Conservation (phyloP, 2,888 invertebrate species). For the Ochropleura leucogaster region DNA sequence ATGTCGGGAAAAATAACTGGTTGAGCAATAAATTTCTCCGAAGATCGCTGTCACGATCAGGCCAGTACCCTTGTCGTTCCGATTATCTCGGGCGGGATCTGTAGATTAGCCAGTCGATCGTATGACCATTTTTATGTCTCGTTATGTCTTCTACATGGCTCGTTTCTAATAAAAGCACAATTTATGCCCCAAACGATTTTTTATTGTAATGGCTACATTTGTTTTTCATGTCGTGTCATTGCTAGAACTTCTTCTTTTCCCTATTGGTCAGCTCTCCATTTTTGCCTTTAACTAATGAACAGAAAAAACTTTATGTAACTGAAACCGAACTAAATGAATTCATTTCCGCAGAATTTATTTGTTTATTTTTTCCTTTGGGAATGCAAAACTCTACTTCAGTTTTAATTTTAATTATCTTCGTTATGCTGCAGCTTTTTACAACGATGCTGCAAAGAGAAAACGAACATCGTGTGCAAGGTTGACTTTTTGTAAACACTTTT, state of each 20-base stretch:
- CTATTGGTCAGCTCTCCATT: slow-evolving; percentile 14
- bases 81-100: slow-evolving; percentile 70
- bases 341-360: slow-evolving; percentile 22
- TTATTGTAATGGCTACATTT: slow-evolving; percentile 50
- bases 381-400: slow-evolving; percentile 31
- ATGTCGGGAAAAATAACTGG: slow-evolving; percentile 45
- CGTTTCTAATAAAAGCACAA: slow-evolving; percentile 65
- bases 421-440: slow-evolving; percentile 51
- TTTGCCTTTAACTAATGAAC: slow-evolving; percentile 8
- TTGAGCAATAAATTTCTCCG: slow-evolving; percentile 65
- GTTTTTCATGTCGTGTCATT: slow-evolving; percentile 37
- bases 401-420: slow-evolving; percentile 58
- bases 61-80: slow-evolving; percentile 68
- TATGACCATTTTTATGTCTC: slow-evolving; percentile 69
- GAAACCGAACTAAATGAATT: slow-evolving; percentile 35
- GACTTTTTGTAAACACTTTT: slow-evolving; percentile 52
- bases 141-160: slow-evolving; percentile 64
- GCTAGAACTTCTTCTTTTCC: slow-evolving; percentile 9
- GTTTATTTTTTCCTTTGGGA: slow-evolving; percentile 11
- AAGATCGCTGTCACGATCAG: slow-evolving; percentile 71
- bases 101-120: slow-evolving; percentile 68
- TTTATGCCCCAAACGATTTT: slow-evolving; percentile 61
- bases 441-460: slow-evolving; percentile 47
- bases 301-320: slow-evolving; percentile 5
- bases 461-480: slow-evolving; percentile 40